Evolutionary conservation across 2,888 invertebrate species (phyloP).

Genomic region (Agonopterix subpropinquella): DNA sequence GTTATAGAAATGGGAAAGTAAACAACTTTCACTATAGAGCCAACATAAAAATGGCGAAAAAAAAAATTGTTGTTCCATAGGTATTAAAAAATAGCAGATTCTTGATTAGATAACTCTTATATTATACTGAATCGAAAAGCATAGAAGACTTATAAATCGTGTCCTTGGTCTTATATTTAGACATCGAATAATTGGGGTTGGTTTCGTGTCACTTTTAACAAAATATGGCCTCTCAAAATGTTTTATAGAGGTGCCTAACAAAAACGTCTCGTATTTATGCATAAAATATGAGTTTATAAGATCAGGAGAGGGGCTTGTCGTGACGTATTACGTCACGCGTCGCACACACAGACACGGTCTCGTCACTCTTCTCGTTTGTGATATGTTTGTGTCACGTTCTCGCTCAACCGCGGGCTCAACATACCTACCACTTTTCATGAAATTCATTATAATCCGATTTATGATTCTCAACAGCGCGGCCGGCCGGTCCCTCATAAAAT

Average conservation of each 20-base stretch:
- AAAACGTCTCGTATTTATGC: slow-evolving; percentile 5
- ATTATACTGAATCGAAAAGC: too few species aligned
- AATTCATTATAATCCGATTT: slow-evolving; percentile 45
- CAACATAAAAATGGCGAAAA: background rate
- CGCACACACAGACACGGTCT: slow-evolving; percentile 20
- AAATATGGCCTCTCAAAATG: slow-evolving; percentile 19
- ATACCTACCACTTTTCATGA: slow-evolving; percentile 28
- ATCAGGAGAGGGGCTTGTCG: slow-evolving; percentile 18
- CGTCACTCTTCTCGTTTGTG: slow-evolving; percentile 36
- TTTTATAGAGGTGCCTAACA: slow-evolving; percentile 15
- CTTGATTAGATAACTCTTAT: too few species aligned
- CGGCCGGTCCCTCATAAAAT: slow-evolving; percentile 24
- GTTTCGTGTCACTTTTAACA: slow-evolving; percentile 6
- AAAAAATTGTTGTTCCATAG: background rate
- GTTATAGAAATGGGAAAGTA: too few species aligned
- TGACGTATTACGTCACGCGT: slow-evolving; percentile 19
- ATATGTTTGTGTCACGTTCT: slow-evolving; percentile 50
- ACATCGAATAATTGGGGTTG: background rate
- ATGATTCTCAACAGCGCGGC: slow-evolving; percentile 24
- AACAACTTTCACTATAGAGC: too few species aligned
- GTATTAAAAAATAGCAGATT: background rate
- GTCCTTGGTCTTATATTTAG: background rate
- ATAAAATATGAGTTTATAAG: slow-evolving; percentile 14
- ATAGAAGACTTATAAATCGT: background rate
- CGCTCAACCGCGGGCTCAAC: too few species aligned